Percentiles rank a stretch among this genome's conserved stretches.
phyloP scores from a whole-genome alignment of 2,797 vertebrate species.

The Aphelocoma californica region DNA sequence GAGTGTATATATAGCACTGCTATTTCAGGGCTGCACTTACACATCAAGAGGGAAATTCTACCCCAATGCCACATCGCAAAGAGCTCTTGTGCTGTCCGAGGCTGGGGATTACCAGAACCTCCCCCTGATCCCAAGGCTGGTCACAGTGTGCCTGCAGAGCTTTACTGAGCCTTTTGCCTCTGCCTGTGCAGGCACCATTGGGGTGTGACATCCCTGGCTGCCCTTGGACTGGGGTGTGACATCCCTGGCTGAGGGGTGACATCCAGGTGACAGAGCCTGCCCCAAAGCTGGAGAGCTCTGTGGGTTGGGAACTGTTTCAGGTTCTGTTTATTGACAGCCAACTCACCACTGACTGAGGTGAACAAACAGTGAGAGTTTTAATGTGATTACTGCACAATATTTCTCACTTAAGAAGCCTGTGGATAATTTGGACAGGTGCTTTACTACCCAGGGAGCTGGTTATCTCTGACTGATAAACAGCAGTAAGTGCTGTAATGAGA shows the following conservation, averaged over 20 bases:
- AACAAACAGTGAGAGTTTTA: background rate
- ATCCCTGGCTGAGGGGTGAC: background rate
- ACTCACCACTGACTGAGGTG: accelerated
- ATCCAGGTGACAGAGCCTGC: background rate
- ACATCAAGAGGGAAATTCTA: background rate
- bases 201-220: background rate
- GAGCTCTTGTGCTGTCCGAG: background rate
- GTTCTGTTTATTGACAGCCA: background rate
- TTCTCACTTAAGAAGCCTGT: background rate
- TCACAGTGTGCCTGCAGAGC: background rate
- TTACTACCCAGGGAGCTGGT: background rate
- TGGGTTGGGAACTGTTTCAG: background rate
- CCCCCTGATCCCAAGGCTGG: background rate
- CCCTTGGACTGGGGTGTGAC: background rate
- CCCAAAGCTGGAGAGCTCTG: accelerated
- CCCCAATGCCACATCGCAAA: background rate
- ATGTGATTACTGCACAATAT: accelerated
- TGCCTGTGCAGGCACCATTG: background rate
- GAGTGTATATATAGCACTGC: background rate
- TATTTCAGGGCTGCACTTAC: background rate
- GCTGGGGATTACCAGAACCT: background rate
- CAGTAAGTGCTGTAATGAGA: background rate
- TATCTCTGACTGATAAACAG: background rate
- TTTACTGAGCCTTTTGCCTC: background rate
- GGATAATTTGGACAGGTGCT: background rate